A percentile compares a stretch with the other conserved stretches of the same genome.
Evolutionary conservation across 1,140 invertebrate genomes (phyloP).

Genomic region (Zaprionus davidi): DNA sequence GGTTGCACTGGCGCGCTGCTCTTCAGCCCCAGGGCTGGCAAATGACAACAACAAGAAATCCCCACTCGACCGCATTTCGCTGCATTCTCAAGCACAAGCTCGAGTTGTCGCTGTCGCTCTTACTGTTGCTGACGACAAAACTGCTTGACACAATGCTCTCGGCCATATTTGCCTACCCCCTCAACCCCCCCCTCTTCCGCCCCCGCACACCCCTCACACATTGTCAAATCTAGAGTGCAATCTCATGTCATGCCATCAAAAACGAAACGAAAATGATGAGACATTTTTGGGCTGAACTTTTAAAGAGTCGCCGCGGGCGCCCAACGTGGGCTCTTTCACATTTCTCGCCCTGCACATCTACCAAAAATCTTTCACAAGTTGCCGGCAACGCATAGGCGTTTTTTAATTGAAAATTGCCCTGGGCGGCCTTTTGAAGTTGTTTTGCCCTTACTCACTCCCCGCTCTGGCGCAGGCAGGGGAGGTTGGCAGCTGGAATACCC

Average conservation of each 20-base stretch:
- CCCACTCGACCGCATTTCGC: slow-evolving; percentile 25
- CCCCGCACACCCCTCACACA: neutral
- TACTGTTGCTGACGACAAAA: neutral
- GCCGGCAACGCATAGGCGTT: slow-evolving; percentile 60
- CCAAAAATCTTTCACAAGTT: slow-evolving; percentile 28
- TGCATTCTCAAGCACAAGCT: slow-evolving; percentile 17
- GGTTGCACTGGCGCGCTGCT: neutral
- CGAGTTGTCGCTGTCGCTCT: slow-evolving; percentile 7
- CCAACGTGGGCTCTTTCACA: slow-evolving; percentile 27
- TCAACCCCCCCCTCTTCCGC: neutral
- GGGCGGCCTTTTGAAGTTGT: slow-evolving; percentile 74
- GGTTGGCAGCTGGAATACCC: neutral
- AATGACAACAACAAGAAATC: neutral
- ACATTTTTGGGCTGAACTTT: slow-evolving; percentile 45
- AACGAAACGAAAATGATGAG: slow-evolving; percentile 12
- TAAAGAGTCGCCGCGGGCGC: slow-evolving; percentile 31
- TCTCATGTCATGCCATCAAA: slow-evolving; percentile 62
- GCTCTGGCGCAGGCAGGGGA: neutral
- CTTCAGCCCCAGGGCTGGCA: slow-evolving; percentile 9
- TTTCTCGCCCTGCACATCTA: slow-evolving; percentile 11
- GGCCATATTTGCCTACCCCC: slow-evolving; percentile 31
- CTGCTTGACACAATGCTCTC: slow-evolving; percentile 66
- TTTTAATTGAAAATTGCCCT: slow-evolving; percentile 81
- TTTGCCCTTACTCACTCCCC: neutral
- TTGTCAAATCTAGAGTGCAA: slow-evolving; percentile 67